A percentile compares a stretch with the other conserved stretches of the same genome.
Evolutionary conservation across 2,888 invertebrate species (phyloP).

Genomic region (Myopa tessellatipennis): DNA sequence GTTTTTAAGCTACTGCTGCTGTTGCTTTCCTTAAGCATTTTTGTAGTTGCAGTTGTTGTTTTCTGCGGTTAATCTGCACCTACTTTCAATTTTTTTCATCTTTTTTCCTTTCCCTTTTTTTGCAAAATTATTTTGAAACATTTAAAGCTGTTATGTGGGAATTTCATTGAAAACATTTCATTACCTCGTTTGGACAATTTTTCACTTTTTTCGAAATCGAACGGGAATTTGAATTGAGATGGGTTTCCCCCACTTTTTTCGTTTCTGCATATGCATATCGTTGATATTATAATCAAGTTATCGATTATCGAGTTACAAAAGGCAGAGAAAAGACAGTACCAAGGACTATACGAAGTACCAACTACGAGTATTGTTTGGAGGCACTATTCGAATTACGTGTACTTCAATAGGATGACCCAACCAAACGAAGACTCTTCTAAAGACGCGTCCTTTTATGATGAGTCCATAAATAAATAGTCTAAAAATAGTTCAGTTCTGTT

Average conservation of each 20-base stretch:
- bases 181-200: neutral
- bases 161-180: neutral
- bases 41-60: neutral
- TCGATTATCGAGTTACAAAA: no score
- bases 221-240: neutral
- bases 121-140: neutral
- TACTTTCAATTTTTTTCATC: constrained; percentile 6
- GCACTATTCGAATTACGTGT: no score
- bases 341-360: no score
- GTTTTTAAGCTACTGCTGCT: constrained; percentile 6
- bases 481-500: no score
- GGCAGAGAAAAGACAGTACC: no score
- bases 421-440: no score
- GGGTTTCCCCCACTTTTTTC: neutral
- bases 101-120: neutral
- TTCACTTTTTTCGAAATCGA: neutral
- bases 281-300: no score
- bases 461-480: no score
- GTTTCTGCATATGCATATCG: no score
- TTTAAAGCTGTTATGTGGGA: constrained; percentile 9
- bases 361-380: no score
- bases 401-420: no score
- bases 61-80: constrained; percentile 12
- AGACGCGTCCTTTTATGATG: no score
- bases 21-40: neutral